Evolutionary conservation across 1,140 invertebrate genomes (phyloP).

Genomic region (Zaprionus camerounensis): DNA sequence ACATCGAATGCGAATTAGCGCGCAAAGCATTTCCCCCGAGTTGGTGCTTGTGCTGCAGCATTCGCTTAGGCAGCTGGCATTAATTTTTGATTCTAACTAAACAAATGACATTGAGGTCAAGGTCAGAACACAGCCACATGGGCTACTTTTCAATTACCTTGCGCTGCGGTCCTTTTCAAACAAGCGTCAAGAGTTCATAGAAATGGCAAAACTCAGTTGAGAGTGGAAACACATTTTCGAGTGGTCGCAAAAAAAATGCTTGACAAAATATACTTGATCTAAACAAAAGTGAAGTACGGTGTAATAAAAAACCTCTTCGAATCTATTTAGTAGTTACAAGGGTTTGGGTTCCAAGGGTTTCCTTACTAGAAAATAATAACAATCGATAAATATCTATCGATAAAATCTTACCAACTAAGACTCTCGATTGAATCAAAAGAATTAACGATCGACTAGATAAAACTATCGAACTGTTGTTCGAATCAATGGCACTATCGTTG

Average conservation of each 20-base stretch:
- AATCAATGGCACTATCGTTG: too few species aligned
- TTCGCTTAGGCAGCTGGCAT: slow-evolving; percentile 38
- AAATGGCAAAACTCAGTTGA: neutral
- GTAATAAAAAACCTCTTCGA: too few species aligned
- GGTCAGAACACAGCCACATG: slow-evolving; percentile 59
- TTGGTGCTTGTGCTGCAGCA: neutral
- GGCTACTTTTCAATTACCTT: slow-evolving; percentile 54
- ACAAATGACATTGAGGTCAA: slow-evolving; percentile 62
- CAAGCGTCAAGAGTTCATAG: neutral
- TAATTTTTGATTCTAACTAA: slow-evolving; percentile 60
- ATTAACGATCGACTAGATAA: too few species aligned
- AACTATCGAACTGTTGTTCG: too few species aligned
- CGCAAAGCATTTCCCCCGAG: slow-evolving; percentile 37
- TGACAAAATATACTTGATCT: neutral
- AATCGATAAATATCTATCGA: too few species aligned
- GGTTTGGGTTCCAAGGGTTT: too few species aligned
- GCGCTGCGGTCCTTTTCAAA: slow-evolving; percentile 18
- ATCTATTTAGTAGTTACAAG: too few species aligned
- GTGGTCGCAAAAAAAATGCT: neutral
- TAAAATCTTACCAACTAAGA: too few species aligned
- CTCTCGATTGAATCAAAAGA: too few species aligned
- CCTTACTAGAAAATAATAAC: too few species aligned
- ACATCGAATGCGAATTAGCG: slow-evolving; percentile 70
- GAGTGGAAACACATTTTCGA: neutral
- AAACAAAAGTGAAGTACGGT: neutral